These are phyloP conservation scores for Toxotes lorentzi DNA, from an alignment of 2,797 vertebrate species.

Conservation along the genomic window DNA sequence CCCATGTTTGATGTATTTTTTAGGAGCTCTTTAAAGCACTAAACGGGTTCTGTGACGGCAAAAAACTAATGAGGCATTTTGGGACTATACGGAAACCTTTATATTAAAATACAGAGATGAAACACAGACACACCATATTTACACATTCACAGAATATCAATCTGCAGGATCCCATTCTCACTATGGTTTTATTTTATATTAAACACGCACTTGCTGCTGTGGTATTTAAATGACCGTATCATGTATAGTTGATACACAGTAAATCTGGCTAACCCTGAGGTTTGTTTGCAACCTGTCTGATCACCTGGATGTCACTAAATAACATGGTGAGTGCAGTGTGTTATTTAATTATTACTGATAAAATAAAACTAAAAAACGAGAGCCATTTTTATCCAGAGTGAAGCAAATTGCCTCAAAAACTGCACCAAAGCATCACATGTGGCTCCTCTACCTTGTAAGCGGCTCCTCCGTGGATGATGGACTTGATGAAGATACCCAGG, in stretches of 20 bases:
- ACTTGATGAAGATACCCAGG: conserved; percentile 98
- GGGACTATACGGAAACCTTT: not conserved
- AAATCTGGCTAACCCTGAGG: not conserved
- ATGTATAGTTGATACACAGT: too few species aligned
- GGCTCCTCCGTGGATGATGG: conserved; percentile 95
- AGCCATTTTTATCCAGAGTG: not conserved
- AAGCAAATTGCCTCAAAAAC: not conserved
- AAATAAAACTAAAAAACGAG: not conserved
- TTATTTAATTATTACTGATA: not conserved
- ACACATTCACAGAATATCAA: not conserved
- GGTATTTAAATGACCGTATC: not conserved
- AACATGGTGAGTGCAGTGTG: not conserved
- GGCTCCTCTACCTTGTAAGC: conserved; percentile 91
- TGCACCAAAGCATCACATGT: not conserved
- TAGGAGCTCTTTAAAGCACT: conserved; percentile 7
- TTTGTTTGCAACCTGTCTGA: not conserved
- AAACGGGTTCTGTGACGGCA: not conserved
- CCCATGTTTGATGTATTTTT: conserved; percentile 35
- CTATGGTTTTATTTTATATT: not conserved
- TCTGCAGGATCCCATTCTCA: not conserved
- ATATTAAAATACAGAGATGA: not conserved
- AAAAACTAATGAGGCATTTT: conserved; percentile 23
- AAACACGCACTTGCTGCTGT: not conserved
- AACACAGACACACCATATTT: not conserved
- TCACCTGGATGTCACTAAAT: not conserved